phyloP scores from a whole-genome alignment of 2,888 invertebrate genomes.

The Mythimna lalbum region DNA sequence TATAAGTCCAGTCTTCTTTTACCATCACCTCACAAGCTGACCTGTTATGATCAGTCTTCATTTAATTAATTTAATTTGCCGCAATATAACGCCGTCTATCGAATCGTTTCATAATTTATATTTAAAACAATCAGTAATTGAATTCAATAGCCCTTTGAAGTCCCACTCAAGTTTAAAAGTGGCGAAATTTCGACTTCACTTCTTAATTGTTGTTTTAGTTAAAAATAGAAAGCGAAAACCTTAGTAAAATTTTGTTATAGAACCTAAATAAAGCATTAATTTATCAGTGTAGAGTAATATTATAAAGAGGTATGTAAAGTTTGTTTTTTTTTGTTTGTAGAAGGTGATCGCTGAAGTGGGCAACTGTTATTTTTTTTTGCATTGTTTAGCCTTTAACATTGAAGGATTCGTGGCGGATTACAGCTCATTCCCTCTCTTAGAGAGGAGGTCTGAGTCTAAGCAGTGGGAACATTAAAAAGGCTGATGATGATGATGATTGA shows the following conservation, averaged over 20 bases:
- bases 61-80: conserved; percentile 22
- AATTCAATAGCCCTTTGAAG: conserved; percentile 37
- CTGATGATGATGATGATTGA: too few relatives aligned
- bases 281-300: too few relatives aligned
- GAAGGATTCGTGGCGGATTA: too few relatives aligned
- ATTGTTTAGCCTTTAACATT: too few relatives aligned
- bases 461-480: too few relatives aligned
- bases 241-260: not conserved
- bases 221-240: not conserved
- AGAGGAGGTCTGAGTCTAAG: too few relatives aligned
- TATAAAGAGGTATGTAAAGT: too few relatives aligned
- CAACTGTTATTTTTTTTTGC: too few relatives aligned
- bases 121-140: conserved; percentile 42
- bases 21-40: not conserved
- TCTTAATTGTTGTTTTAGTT: conserved; percentile 4
- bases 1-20: too few relatives aligned
- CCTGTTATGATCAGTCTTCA: conserved; percentile 2
- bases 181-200: conserved; percentile 10
- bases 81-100: not conserved
- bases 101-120: conserved; percentile 30
- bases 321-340: too few relatives aligned
- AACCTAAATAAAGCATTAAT: not conserved
- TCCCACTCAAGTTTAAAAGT: conserved; percentile 15
- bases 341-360: too few relatives aligned
- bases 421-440: too few relatives aligned